Evolutionary conservation across 1,140 invertebrate species (phyloP).

Genomic region (Eupristina koningsbergeri): DNA sequence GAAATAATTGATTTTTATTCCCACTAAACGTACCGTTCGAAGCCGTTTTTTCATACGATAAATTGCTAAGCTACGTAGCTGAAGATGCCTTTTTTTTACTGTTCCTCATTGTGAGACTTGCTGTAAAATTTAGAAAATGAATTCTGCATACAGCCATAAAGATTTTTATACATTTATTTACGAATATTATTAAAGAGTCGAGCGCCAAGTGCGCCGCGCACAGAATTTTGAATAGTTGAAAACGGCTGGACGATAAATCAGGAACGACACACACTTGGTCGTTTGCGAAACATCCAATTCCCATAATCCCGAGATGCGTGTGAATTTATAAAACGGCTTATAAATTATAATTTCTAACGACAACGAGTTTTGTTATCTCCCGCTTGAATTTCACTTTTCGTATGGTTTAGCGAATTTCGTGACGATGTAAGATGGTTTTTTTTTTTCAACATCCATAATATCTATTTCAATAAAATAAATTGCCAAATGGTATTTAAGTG

Average conservation of each 20-base stretch:
- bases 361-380: neutral
- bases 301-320: neutral
- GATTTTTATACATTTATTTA: neutral
- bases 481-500: neutral
- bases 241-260: neutral
- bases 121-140: neutral
- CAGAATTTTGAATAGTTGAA: neutral
- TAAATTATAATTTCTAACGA: neutral
- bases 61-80: neutral
- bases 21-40: neutral
- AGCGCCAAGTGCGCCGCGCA: neutral
- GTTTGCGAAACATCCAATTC: neutral
- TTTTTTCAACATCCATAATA: neutral
- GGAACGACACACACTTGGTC: neutral
- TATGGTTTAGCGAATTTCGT: neutral
- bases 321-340: neutral
- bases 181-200: neutral
- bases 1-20: neutral
- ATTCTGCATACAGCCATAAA: neutral
- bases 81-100: neutral
- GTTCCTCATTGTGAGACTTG: neutral
- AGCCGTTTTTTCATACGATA: neutral
- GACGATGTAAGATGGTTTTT: neutral
- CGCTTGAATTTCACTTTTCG: constrained; percentile 8
- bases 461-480: too few species aligned